Evolutionary conservation across 2,888 invertebrate genomes (phyloP), one percentile per base, ranked within the genome.

Genomic region (Acronicta alni): DNA sequence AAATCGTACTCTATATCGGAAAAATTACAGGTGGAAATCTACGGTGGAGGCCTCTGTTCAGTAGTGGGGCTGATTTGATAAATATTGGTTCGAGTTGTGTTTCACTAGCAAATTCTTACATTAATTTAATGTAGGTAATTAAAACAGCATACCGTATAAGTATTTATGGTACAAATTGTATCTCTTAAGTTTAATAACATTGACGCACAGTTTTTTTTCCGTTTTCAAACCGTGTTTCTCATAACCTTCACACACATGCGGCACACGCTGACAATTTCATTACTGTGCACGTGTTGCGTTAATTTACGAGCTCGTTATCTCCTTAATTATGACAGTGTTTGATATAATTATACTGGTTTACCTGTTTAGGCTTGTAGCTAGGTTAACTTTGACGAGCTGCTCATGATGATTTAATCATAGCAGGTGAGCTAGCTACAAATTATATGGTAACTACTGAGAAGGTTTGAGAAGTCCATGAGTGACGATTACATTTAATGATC

Each of bases 261-360:
- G 37, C 15, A 45, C 16, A 32, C 38, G 41, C 17, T 37, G 66
- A 65, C 58, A 54, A 46, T 69, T 53, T 51, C 49, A 66, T 71
- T 71, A 51, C 20, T 9, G 8, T 45, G 38, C 69, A 62, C 63
- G 74, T 69, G 63, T 47, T 43, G 16, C 20, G 35, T 35, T 58
- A 46, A 17, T 39, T 41, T 65, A 52, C n/a, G 35, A 66, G 46
- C 59, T 66, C 18, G 54, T 67, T 66, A 67, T 47, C 46, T 66
- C 15, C 39, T 38, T 48, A 67, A 72, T 53, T 49, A 45, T 15
- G 35, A 37, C 23, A 48, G 45, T 48, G 30, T 72, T 20, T 53
- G 53, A 45, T 53, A 68, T 67, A 72, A 67, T 73, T 67, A 66
- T 51, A 32, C 41, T 46, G 32, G 48, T 63, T 68, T 68, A 51